These are phyloP conservation scores for Leptinotarsa peninsularis DNA, from an alignment of 2,888 invertebrate species.

Conservation along the genomic window DNA sequence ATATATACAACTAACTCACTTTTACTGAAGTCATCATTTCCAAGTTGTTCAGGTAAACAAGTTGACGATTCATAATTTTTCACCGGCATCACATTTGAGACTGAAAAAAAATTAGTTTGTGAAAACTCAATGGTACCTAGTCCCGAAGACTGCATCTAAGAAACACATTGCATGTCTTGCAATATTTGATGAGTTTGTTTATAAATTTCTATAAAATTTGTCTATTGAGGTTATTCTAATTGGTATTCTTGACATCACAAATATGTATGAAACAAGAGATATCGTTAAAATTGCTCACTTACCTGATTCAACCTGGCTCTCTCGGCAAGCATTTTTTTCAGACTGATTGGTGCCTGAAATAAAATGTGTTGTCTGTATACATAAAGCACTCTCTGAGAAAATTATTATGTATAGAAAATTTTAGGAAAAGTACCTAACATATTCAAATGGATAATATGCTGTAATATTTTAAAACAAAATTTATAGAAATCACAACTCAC, in stretches of 20 bases:
- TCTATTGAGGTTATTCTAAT: not conserved
- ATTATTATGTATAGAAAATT: too few species aligned
- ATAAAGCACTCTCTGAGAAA: too few species aligned
- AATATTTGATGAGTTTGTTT: not conserved
- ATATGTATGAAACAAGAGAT: not conserved
- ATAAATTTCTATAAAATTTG: not conserved
- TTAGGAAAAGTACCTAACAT: too few species aligned
- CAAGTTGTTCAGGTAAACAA: conserved; percentile 2
- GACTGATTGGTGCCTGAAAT: too few species aligned
- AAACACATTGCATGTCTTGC: not conserved
- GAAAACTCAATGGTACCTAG: conserved; percentile 1
- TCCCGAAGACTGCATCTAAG: not conserved
- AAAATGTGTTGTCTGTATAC: too few species aligned
- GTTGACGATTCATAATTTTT: not conserved
- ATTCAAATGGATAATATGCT: too few species aligned
- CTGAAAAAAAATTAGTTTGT: conserved; percentile 1
- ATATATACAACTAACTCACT: not conserved
- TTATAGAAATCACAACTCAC: too few species aligned
- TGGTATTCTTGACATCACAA: conserved; percentile 2
- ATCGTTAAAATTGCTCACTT: too few species aligned
- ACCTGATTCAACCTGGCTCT: too few species aligned
- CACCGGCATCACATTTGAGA: conserved; percentile 3
- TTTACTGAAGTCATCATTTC: not conserved
- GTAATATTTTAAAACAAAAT: not conserved
- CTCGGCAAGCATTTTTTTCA: too few species aligned